Base-by-base conservation (phyloP, 2,113 vertebrate genomes). In the Gavia stellata region DNA sequence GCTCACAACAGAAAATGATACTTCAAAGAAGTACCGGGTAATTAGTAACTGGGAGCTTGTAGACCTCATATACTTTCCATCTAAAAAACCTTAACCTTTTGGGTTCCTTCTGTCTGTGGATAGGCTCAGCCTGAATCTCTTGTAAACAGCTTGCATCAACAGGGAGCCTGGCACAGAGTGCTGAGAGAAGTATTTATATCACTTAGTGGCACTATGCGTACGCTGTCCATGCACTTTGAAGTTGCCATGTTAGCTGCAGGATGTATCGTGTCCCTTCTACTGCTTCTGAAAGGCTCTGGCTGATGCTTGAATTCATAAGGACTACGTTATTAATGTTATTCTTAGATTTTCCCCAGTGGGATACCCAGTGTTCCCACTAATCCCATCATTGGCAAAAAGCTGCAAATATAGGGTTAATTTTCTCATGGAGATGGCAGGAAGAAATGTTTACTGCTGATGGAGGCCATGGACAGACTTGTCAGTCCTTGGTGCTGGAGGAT, bases 111-210 rank as follows among this genome's bases (percentile, higher is more conserved):
- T 88, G 28, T 68, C 66, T 82, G 1, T 21, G 28, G 34, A 33
- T 42, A 83, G 56, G 40, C 80, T 90, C 88, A 96, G 81, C 29
- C 67, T 83, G 63, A 63, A 77, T 92, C 63, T 86, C 79, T 70
- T 52, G 66, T 78, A 55, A 92, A 66, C 96, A 93, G 82, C 85
- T 95, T 93, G 73, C 53, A 68, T 73, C 90, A 62, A 62, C 50
- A 80, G 88, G 85, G 74, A 93, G 20, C 67, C 87, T 68, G 85
- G 89, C 78, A 79, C 3, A 2, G 34, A 65, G 68, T 33, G 79
- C 71, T 90, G 66, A 73, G 75, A 90, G 87, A 80, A 90, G 71
- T 81, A 81, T 92, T 96, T 92, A 17, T 74, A 73, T 87, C 81
- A 56, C 61, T 87, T 82, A 82, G 66, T 65, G 56, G 70, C 70